Evolutionary conservation across 2,888 invertebrate genomes (phyloP).

Genomic region (Eledone cirrhosa): DNA sequence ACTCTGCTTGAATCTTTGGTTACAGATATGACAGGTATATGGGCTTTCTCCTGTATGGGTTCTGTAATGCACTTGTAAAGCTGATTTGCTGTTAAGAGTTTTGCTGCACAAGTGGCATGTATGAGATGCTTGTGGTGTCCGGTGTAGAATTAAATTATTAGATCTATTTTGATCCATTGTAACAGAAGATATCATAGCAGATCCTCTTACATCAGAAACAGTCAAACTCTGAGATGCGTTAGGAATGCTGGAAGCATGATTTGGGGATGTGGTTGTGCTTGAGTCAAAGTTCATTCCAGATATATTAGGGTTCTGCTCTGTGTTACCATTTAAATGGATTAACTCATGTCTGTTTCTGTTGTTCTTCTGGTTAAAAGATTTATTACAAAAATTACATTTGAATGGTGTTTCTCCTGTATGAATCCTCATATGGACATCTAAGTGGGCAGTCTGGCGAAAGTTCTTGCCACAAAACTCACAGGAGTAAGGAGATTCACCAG

Average conservation of each 20-base stretch:
- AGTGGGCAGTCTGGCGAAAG: slow-evolving; percentile 15
- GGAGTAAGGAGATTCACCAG: slow-evolving; percentile 10
- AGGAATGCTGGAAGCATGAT: neutral
- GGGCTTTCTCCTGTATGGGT: neutral
- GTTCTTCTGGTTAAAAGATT: slow-evolving; percentile 13
- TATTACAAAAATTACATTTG: slow-evolving; percentile 14
- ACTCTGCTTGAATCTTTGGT: slow-evolving; percentile 14
- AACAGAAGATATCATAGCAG: neutral
- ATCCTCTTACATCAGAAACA: no score
- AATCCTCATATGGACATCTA: slow-evolving; percentile 18
- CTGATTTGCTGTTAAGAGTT: neutral
- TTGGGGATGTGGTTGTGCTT: neutral
- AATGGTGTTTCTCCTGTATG: slow-evolving; percentile 16
- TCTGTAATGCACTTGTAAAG: neutral
- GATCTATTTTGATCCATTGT: neutral
- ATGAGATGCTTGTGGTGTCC: neutral
- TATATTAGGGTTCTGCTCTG: no score
- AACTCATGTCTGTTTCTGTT: slow-evolving; percentile 17
- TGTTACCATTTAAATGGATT: neutral
- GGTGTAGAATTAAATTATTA: neutral
- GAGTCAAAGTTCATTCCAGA: neutral
- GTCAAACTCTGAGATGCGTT: neutral
- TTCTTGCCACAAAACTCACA: slow-evolving; percentile 25
- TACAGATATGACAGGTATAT: slow-evolving; percentile 6
- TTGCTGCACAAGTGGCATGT: neutral